A percentile compares a stretch with the other conserved stretches of the same genome.
Conservation (phyloP, 2,888 invertebrate species). For the Cyclophora albipunctata region DNA sequence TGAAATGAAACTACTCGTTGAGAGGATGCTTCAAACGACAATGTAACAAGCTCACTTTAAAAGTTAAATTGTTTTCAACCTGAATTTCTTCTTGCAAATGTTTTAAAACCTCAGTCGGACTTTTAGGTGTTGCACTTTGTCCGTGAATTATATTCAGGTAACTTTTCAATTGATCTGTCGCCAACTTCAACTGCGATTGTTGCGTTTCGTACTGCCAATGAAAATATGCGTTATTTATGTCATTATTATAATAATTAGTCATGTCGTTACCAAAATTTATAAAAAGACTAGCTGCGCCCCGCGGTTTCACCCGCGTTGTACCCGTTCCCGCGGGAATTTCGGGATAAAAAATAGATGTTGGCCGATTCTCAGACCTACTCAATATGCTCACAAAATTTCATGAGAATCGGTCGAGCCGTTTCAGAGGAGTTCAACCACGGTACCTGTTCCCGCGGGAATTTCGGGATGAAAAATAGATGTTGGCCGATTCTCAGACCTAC, state of each 20-base stretch:
- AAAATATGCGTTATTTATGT: not conserved
- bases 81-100: constrained; percentile 85
- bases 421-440: no score
- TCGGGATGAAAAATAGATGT: no score
- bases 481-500: no score
- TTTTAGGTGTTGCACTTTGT: constrained; percentile 63
- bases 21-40: constrained; percentile 11
- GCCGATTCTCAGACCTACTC: no score
- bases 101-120: constrained; percentile 80
- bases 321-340: no score
- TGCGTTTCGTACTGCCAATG: constrained; percentile 57
- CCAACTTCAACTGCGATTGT: constrained; percentile 60
- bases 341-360: no score
- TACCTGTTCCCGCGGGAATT: no score
- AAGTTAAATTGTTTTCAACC: constrained; percentile 34
- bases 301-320: no score
- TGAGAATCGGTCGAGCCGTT: no score
- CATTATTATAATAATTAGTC: not conserved
- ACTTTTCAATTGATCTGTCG: constrained; percentile 77
- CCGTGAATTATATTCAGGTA: constrained; percentile 76
- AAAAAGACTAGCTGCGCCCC: no score
- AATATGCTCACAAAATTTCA: no score
- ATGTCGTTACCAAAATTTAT: not conserved
- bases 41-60: constrained; percentile 15
- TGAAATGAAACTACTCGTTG: constrained; percentile 27